Conservation (phyloP, 2,888 invertebrate species). For the Scaptomyza cyrtandrae region DNA sequence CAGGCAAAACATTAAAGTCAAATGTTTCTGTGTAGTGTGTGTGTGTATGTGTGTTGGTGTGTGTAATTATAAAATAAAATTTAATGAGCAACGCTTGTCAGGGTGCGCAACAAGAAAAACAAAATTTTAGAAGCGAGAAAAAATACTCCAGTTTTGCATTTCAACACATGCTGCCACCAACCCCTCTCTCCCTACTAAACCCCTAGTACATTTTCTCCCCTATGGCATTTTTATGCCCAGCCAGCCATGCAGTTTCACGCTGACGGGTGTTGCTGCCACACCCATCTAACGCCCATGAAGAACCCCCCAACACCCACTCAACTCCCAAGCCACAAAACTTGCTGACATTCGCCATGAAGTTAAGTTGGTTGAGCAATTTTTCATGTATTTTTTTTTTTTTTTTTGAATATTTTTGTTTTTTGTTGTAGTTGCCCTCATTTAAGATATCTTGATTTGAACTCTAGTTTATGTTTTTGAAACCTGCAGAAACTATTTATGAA, state of each 20-base stretch:
- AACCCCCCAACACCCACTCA: not conserved
- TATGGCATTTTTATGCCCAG: conserved; percentile 67
- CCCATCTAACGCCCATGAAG: conserved; percentile 16
- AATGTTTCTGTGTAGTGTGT: not conserved
- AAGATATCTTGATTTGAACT: conserved; percentile 50
- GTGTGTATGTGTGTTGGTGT: conserved; percentile 64
- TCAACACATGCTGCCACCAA: conserved; percentile 67
- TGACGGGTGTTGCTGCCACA: conserved; percentile 69
- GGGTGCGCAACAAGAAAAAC: conserved; percentile 29
- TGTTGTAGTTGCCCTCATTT: conserved; percentile 13
- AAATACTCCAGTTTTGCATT: conserved; percentile 60
- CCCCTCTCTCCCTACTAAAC: not conserved
- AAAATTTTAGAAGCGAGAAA: conserved; percentile 31
- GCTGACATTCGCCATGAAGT: conserved; percentile 74
- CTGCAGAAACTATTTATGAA: not conserved
- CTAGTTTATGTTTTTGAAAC: conserved; percentile 2
- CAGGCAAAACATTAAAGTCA: conserved; percentile 71
- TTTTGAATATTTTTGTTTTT: not conserved
- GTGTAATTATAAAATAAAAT: conserved; percentile 80
- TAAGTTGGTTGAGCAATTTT: conserved; percentile 48
- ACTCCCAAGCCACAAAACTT: conserved; percentile 45
- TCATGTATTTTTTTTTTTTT: conserved; percentile 16
- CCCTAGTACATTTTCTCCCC: conserved; percentile 1
- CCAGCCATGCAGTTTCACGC: conserved; percentile 73
- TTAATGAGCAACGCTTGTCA: conserved; percentile 78